Percentiles rank a stretch among this genome's conserved stretches.
phyloP scores from a whole-genome alignment of 2,888 invertebrate genomes.

The Synanthedon tipuliformis region DNA sequence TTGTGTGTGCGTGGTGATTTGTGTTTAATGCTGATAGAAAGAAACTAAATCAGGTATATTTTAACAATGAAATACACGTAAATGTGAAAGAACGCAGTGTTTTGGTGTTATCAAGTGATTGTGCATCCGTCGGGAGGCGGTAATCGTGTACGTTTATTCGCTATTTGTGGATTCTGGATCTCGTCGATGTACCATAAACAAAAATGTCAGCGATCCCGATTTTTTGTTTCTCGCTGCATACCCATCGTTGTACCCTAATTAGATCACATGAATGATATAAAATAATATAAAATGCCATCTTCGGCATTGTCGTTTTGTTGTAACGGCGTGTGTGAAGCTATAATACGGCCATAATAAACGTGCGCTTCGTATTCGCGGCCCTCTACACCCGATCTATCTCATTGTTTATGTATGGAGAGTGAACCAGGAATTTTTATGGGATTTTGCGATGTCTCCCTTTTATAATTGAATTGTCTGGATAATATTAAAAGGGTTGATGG shows the following conservation, averaged over 20 bases:
- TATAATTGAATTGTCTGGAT: constrained; percentile 45
- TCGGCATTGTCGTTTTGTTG: constrained; percentile 31
- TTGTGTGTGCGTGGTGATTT: constrained; percentile 72
- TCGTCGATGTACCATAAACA: constrained; percentile 71
- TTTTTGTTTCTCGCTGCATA: constrained; percentile 69
- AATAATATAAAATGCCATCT: constrained; percentile 60
- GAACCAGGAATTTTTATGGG: constrained; percentile 63
- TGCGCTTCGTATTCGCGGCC: constrained; percentile 61
- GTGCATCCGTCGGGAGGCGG: constrained; percentile 67
- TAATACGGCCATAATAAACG: constrained; percentile 65
- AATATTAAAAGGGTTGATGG: constrained; percentile 24
- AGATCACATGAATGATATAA: constrained; percentile 66
- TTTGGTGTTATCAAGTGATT: constrained; percentile 64
- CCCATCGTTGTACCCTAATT: constrained; percentile 63
- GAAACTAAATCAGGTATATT: constrained; percentile 64
- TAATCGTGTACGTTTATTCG: constrained; percentile 68
- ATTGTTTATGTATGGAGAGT: constrained; percentile 70
- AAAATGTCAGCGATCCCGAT: constrained; percentile 72
- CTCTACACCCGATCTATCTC: constrained; percentile 67
- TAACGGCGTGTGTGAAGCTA: constrained; percentile 41
- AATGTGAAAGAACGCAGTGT: constrained; percentile 62
- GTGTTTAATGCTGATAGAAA: constrained; percentile 69
- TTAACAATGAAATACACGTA: constrained; percentile 63
- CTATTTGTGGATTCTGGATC: constrained; percentile 69
- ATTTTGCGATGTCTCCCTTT: constrained; percentile 41